Percentiles rank a stretch among this genome's conserved stretches.
Evolutionary conservation across 2,888 invertebrate genomes (phyloP).

Genomic region (Philopedon plagiatum): DNA sequence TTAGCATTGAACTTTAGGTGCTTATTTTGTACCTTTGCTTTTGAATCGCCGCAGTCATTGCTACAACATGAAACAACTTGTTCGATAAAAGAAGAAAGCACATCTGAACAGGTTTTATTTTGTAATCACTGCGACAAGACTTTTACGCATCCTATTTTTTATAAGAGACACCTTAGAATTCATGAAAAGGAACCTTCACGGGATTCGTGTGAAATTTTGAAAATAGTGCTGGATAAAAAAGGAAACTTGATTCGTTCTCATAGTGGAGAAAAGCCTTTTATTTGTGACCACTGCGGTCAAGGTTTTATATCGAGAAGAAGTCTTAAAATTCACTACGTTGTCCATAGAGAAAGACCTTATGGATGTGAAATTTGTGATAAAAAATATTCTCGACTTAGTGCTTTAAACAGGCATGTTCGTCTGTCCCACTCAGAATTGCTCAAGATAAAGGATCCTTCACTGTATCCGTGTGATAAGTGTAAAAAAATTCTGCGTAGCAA

Average conservation of each 20-base stretch:
- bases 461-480: constrained; percentile 2
- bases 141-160: constrained; percentile 49
- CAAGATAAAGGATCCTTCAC: neutral
- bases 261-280: constrained; percentile 49
- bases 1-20: too few species aligned
- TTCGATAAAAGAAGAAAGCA: constrained; percentile 38
- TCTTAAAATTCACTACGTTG: constrained; percentile 26
- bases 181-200: neutral
- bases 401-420: constrained; percentile 46
- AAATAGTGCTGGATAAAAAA: constrained; percentile 58
- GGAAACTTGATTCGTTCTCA: constrained; percentile 40
- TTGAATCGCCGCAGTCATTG: too few species aligned
- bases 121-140: constrained; percentile 56
- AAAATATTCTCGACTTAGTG: too few species aligned
- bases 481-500: neutral
- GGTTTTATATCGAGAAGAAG: constrained; percentile 40
- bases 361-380: neutral
- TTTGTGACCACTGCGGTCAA: constrained; percentile 47
- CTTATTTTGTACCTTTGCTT: too few species aligned
- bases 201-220: constrained; percentile 65
- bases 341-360: constrained; percentile 38
- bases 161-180: too few species aligned
- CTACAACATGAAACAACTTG: too few species aligned
- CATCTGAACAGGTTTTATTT: constrained; percentile 62
- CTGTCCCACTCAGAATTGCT: constrained; percentile 50